phyloP scores from a whole-genome alignment of 2,888 invertebrate species.

The Tetragonisca angustula region DNA sequence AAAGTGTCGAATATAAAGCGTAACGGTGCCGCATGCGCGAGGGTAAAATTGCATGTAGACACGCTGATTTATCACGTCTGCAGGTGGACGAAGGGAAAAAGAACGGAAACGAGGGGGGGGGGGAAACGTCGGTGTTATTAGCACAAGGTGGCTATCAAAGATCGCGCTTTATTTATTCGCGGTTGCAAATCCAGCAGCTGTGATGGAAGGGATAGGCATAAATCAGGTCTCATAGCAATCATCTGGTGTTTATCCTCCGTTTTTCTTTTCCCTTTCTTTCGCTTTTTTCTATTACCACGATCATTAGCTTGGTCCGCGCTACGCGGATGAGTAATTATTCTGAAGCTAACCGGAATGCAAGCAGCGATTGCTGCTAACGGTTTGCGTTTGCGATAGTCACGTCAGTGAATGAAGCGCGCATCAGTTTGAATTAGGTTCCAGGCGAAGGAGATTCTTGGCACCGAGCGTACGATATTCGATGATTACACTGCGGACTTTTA shows the following conservation, averaged over 20 bases:
- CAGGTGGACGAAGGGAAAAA: not conserved
- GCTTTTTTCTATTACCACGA: slow-evolving; percentile 42
- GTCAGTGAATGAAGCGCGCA: slow-evolving; percentile 25
- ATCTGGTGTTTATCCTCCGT: slow-evolving; percentile 44
- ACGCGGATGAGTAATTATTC: slow-evolving; percentile 55
- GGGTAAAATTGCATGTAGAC: slow-evolving; percentile 25
- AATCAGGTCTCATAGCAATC: slow-evolving; percentile 58
- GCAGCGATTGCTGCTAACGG: slow-evolving; percentile 50
- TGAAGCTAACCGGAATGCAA: slow-evolving; percentile 54
- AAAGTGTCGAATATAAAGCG: not conserved
- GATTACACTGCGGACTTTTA: not conserved
- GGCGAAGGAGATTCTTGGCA: not conserved
- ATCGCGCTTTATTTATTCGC: slow-evolving; percentile 47
- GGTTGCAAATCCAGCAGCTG: slow-evolving; percentile 25
- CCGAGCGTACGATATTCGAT: not conserved
- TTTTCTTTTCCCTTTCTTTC: slow-evolving; percentile 20
- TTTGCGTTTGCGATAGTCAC: slow-evolving; percentile 17
- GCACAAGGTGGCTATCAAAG: slow-evolving; percentile 46
- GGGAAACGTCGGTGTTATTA: slow-evolving; percentile 39
- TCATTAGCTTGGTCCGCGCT: slow-evolving; percentile 42
- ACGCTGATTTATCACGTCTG: slow-evolving; percentile 11
- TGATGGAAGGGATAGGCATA: slow-evolving; percentile 42
- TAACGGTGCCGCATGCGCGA: not conserved
- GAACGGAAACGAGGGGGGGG: not conserved
- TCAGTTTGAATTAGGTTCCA: slow-evolving; percentile 28